phyloP scores from a whole-genome alignment of 2,888 invertebrate genomes.

The Callyntrura sp. region DNA sequence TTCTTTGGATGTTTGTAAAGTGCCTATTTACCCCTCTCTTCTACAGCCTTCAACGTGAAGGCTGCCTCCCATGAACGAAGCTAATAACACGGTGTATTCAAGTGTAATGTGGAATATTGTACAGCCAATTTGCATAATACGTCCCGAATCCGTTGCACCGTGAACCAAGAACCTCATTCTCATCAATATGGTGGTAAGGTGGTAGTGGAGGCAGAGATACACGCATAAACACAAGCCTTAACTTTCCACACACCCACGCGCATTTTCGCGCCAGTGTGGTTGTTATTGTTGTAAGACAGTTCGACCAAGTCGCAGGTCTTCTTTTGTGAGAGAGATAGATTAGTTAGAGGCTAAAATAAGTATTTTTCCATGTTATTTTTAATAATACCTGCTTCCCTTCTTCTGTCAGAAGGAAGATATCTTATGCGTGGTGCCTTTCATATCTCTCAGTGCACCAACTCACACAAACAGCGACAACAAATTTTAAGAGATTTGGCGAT shows the following conservation, averaged over 20 bases:
- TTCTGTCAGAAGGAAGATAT: no score
- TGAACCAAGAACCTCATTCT: neutral
- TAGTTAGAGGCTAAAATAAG: neutral
- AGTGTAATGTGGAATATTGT: slow-evolving; percentile 40
- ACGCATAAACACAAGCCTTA: no score
- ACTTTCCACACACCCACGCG: no score
- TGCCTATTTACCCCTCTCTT: neutral
- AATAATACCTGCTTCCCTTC: no score
- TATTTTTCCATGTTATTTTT: neutral
- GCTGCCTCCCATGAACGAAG: neutral
- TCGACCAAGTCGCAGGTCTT: neutral
- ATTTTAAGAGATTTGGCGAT: slow-evolving; percentile 1
- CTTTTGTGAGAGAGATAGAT: no score
- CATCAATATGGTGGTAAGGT: neutral
- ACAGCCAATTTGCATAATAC: slow-evolving; percentile 37
- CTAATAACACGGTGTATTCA: slow-evolving; percentile 32
- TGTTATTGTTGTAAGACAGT: neutral
- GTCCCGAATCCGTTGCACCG: neutral
- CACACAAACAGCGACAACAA: neutral
- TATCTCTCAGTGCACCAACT: no score
- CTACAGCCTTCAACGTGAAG: neutral
- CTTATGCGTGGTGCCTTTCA: no score
- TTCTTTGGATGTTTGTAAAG: slow-evolving; percentile 13
- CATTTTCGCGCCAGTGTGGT: no score
- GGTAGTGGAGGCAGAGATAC: no score